phyloP scores from a whole-genome alignment of 2,888 invertebrate genomes.

The Luperina nickerlii region DNA sequence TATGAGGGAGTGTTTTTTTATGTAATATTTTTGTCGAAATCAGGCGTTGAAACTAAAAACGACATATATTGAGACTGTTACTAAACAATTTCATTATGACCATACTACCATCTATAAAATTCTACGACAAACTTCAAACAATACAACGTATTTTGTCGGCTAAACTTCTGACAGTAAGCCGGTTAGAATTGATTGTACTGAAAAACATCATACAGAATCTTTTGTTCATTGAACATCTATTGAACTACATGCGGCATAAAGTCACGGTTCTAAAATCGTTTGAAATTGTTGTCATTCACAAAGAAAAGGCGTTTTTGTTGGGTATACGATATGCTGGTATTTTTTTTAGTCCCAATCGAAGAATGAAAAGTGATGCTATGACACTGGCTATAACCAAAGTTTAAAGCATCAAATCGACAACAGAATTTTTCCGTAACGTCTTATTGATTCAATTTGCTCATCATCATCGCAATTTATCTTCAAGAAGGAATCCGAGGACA shows the following conservation, averaged over 20 bases:
- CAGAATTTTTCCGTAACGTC: not conserved
- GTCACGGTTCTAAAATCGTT: not conserved
- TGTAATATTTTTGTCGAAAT: not conserved
- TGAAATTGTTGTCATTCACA: not conserved
- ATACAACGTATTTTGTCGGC: not conserved
- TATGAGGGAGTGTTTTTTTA: not conserved
- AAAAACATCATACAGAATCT: not conserved
- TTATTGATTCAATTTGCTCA: conserved; percentile 18
- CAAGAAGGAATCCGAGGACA: conserved; percentile 3
- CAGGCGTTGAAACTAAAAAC: not conserved
- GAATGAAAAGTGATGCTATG: not conserved
- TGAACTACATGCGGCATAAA: not conserved
- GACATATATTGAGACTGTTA: not conserved
- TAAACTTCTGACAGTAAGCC: not conserved
- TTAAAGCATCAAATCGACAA: not conserved
- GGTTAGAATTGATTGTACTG: not conserved
- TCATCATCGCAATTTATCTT: conserved; percentile 27
- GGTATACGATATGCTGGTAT: not conserved
- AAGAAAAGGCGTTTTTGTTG: not conserved
- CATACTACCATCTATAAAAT: not conserved
- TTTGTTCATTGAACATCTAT: not conserved
- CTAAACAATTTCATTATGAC: not conserved
- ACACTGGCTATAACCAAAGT: not conserved
- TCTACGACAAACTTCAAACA: not conserved
- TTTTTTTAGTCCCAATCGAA: too few species aligned